phyloP scores from a whole-genome alignment of 1,140 invertebrate genomes.

The Drosophila melanogaster region DNA sequence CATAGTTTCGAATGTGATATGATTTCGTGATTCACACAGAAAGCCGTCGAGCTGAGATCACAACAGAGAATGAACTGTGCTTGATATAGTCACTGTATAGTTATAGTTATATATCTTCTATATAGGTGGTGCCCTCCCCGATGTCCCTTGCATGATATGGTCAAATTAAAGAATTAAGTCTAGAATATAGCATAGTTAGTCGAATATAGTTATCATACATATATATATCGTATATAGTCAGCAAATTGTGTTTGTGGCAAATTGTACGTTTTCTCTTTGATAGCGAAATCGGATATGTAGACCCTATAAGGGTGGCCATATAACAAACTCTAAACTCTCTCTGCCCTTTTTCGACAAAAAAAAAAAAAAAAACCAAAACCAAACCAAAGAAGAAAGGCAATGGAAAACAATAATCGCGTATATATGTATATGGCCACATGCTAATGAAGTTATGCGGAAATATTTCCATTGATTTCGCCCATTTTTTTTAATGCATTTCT shows the following conservation, averaged over 20 bases:
- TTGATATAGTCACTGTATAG: conserved; percentile 12
- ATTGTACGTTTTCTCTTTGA: conserved; percentile 47
- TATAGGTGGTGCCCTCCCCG: conserved; percentile 60
- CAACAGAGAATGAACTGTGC: conserved; percentile 52
- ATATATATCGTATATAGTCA: conserved; percentile 57
- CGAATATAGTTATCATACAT: conserved; percentile 23
- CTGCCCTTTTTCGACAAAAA: conserved; percentile 7
- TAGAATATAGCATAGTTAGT: conserved; percentile 32
- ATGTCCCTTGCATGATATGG: conserved; percentile 41
- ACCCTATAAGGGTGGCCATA: conserved; percentile 12
- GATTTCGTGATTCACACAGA: conserved; percentile 50
- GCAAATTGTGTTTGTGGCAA: conserved; percentile 45
- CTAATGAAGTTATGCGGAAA: conserved; percentile 70
- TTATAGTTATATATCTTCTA: conserved; percentile 29
- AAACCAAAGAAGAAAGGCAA: conserved; percentile 1
- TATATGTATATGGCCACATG: conserved; percentile 37
- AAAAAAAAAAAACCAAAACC: too few relatives aligned
- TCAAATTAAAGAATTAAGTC: conserved; percentile 27
- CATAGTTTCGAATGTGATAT: conserved; percentile 47
- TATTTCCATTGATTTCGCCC: conserved; percentile 49
- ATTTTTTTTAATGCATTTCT: conserved; percentile 3
- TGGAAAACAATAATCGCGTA: conserved; percentile 15
- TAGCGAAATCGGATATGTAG: conserved; percentile 67
- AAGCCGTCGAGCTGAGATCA: conserved; percentile 60
- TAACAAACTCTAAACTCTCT: conserved; percentile 4